Conservation (phyloP, 2,888 invertebrate genomes). For the Limnephilus rhombicus region DNA sequence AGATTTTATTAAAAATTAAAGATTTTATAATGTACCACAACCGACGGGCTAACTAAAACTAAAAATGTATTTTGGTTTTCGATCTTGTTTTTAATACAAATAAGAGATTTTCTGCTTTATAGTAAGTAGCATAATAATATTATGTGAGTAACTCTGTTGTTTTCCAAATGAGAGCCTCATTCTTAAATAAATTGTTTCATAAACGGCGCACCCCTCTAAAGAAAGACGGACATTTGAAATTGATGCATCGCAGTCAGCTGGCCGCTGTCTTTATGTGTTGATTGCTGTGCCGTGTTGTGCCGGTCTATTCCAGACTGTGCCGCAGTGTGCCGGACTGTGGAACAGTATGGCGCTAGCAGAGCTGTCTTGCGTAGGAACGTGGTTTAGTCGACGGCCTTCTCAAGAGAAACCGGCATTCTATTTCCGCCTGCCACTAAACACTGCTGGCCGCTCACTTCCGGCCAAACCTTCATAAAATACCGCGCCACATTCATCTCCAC, state of each 20-base stretch:
- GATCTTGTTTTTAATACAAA: too few species aligned
- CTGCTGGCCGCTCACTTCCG: slow-evolving; percentile 50
- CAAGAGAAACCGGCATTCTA: slow-evolving; percentile 45
- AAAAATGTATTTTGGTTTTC: background rate
- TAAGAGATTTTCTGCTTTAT: too few species aligned
- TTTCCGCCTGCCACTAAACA: slow-evolving; percentile 60
- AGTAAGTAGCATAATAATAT: too few species aligned
- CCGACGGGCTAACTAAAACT: background rate
- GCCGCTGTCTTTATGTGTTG: background rate
- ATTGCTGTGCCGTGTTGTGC: background rate
- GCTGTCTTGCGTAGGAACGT: background rate
- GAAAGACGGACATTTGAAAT: background rate
- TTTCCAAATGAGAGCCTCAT: too few species aligned
- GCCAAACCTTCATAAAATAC: slow-evolving; percentile 56
- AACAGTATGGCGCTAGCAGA: background rate
- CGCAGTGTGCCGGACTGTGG: background rate
- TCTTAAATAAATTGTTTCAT: background rate
- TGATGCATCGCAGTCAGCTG: background rate
- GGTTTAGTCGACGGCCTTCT: slow-evolving; percentile 24
- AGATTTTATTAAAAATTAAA: too few species aligned
- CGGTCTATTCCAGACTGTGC: background rate
- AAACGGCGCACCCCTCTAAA: background rate
- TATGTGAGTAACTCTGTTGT: too few species aligned
- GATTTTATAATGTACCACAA: background rate
- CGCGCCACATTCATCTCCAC: slow-evolving; percentile 56